These are phyloP conservation scores for Lepidothrix coronata DNA, from an alignment of 2,113 vertebrate species.

Conservation along the genomic window DNA sequence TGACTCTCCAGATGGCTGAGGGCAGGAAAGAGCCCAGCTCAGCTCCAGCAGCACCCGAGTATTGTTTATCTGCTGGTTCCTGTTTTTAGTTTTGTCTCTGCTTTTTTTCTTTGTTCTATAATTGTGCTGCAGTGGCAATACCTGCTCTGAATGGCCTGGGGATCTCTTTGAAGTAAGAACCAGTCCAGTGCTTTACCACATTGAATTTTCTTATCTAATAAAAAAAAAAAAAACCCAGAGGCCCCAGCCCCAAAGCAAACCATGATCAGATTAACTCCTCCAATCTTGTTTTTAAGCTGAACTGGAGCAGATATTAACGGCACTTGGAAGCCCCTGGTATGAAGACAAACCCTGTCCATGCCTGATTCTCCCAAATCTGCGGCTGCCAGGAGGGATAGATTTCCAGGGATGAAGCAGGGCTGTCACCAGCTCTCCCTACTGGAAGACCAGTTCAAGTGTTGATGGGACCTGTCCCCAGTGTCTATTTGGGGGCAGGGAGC, in stretches of 20 bases:
- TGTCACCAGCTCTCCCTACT: neutral
- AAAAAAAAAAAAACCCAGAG: neutral
- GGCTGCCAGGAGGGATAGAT: neutral
- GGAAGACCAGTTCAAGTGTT: neutral
- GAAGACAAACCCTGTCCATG: accelerated
- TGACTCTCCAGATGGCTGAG: neutral
- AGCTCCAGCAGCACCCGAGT: neutral
- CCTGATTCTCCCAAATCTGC: neutral
- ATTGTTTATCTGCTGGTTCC: constrained; percentile 45
- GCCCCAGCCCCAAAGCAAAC: neutral
- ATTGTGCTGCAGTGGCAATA: neutral
- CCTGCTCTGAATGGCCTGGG: neutral
- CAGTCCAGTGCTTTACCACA: neutral
- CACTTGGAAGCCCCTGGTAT: neutral
- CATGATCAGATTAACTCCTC: neutral
- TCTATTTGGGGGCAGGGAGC: neutral
- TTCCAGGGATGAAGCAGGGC: neutral
- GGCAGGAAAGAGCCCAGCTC: constrained; percentile 25
- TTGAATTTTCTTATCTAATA: neutral
- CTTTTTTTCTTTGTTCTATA: constrained; percentile 6
- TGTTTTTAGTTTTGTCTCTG: constrained; percentile 16
- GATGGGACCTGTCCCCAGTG: neutral
- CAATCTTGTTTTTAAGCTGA: neutral
- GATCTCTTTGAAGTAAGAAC: neutral
- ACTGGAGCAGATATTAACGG: neutral